Evolutionary conservation across 2,797 vertebrate species (phyloP), one percentile per base, ranked within the genome.

Genomic region (Sebastolobus altivelis): DNA sequence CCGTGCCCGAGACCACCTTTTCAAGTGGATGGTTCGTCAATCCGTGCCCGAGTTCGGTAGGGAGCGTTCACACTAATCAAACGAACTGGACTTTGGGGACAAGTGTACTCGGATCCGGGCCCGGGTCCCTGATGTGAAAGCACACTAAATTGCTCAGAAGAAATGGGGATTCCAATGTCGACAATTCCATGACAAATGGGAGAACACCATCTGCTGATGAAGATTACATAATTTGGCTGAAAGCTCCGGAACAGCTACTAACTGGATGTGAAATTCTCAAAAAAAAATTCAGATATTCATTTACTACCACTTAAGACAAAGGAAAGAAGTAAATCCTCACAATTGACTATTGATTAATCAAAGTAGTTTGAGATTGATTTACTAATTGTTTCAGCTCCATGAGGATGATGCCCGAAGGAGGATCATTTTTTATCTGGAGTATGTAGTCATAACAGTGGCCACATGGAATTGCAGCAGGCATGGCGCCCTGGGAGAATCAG

Each of bases 401-500:
- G 13, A 35, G 33, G 29, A 2, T 14, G 43, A 83, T 20, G 25
- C 20, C 56, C 12, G 55, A 33, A 59, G 33, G 4, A 25, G 16
- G 1, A 18, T 55, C 0, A 14, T 67, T 65, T 29, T 55, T 16
- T 22, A 61, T 33, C 20, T 22, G 3, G 10, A 56, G 31, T 27
- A 37, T 27, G 37, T 37, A 35, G 33, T 60, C 35, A 35, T 66
- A 22, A 37, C 46, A 38, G 2, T 9, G 52, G 40, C 25, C 59
- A 54, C 67, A 25, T 18, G 40, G 61, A 49, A 46, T 49, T 29
- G 16, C 71, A 69, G 1, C 2, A 16, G 59, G 31, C 55, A 8
- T 9, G 43, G 9, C 1, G 2, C 40, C 54, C 12, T 74, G 70
- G 58, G 71, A 80, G 75, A 75, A 60, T n/a, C n/a, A 16, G 72